phyloP scores from a whole-genome alignment of 2,113 vertebrate species.

The Scytalopus superciliaris region DNA sequence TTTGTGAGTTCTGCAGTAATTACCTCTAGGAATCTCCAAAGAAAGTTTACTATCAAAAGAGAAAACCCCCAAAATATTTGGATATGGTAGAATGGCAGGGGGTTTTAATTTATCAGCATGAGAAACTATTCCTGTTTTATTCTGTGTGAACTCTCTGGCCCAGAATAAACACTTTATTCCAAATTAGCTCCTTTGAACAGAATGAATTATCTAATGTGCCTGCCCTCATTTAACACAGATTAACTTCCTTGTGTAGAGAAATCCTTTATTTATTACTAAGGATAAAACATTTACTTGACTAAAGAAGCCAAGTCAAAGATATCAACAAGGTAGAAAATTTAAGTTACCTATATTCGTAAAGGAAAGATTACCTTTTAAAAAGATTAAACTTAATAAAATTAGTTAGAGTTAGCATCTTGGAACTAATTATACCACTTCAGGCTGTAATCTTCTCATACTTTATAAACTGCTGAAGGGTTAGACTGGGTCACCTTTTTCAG shows the following conservation, averaged over 20 bases:
- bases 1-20: background rate
- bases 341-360: background rate
- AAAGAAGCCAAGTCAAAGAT: background rate
- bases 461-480: background rate
- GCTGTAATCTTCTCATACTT: background rate
- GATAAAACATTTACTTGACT: background rate
- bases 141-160: background rate
- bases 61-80: background rate
- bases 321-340: background rate
- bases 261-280: background rate
- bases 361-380: background rate
- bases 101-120: background rate
- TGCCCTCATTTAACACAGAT: background rate
- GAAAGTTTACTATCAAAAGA: background rate
- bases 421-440: background rate
- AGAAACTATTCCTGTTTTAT: background rate
- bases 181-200: background rate
- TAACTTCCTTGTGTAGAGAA: background rate
- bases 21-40: background rate
- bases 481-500: background rate
- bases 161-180: background rate
- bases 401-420: background rate
- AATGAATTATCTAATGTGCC: background rate
- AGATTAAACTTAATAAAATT: background rate
- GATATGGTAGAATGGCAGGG: background rate